Evolutionary conservation across 2,797 vertebrate genomes (phyloP).

Genomic region (Antrozous pallidus): DNA sequence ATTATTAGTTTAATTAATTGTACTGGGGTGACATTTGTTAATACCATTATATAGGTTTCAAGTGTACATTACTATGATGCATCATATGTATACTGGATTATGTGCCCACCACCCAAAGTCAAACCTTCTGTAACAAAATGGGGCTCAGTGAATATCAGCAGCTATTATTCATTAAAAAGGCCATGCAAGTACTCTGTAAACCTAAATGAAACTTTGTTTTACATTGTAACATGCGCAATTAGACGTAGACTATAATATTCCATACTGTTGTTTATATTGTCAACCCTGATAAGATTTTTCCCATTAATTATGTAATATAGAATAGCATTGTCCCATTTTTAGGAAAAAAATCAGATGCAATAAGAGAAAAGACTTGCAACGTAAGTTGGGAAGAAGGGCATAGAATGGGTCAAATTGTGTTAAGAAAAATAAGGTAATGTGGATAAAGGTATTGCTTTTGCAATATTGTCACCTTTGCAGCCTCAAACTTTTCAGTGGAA

Average conservation of each 20-base stretch:
- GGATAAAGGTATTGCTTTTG: not conserved
- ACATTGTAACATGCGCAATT: not conserved
- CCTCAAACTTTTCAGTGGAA: not conserved
- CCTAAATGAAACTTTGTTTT: not conserved
- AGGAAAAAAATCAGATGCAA: not conserved
- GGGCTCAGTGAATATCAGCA: not conserved
- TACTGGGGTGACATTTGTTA: not conserved
- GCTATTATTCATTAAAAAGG: not conserved
- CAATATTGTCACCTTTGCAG: not conserved
- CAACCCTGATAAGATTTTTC: not conserved
- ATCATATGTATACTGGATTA: not conserved
- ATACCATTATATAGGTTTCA: not conserved
- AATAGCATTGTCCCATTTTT: not conserved
- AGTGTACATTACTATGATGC: not conserved
- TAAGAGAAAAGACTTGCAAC: not conserved
- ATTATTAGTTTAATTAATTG: not conserved
- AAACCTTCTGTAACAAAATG: not conserved
- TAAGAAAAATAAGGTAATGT: not conserved
- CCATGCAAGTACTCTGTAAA: not conserved
- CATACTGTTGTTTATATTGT: not conserved
- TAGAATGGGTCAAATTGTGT: not conserved
- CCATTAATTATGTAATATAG: not conserved
- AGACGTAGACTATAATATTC: not conserved
- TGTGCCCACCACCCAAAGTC: not conserved
- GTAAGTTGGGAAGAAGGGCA: not conserved